phyloP scores from a whole-genome alignment of 1,140 invertebrate genomes.

The Panulirus ornatus region DNA sequence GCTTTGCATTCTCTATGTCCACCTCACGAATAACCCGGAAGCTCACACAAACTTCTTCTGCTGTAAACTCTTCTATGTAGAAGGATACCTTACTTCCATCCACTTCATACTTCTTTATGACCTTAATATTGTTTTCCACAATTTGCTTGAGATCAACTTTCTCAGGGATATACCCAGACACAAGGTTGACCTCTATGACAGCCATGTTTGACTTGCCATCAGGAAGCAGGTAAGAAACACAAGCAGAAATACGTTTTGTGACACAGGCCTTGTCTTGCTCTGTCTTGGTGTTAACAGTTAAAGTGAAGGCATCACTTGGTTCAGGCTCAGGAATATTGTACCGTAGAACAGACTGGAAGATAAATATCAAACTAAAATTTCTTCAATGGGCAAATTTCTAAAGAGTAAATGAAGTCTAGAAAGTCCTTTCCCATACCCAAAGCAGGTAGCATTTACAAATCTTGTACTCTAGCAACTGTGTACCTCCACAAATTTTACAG shows the following conservation, averaged over 20 bases:
- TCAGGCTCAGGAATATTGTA: constrained; percentile 51
- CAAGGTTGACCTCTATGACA: constrained; percentile 73
- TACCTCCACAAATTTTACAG: too few relatives aligned
- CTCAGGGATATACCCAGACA: constrained; percentile 71
- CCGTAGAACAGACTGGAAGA: constrained; percentile 29
- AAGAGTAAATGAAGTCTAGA: too few relatives aligned
- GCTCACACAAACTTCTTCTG: constrained; percentile 78
- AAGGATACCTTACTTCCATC: constrained; percentile 78
- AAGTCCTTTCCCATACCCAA: too few relatives aligned
- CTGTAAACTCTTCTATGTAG: constrained; percentile 79
- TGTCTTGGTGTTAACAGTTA: constrained; percentile 20
- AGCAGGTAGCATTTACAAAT: too few relatives aligned
- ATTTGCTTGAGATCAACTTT: constrained; percentile 47
- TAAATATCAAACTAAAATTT: too few relatives aligned
- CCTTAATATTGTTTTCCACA: neutral
- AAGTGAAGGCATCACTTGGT: constrained; percentile 32
- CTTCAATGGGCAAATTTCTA: too few relatives aligned
- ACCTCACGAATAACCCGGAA: constrained; percentile 79
- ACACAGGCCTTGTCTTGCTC: constrained; percentile 23
- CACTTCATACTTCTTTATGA: constrained; percentile 78
- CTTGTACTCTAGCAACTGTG: too few relatives aligned
- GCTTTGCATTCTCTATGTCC: constrained; percentile 80
- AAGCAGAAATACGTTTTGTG: constrained; percentile 55
- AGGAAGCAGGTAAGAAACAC: constrained; percentile 58
- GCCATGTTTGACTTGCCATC: constrained; percentile 75